These are phyloP conservation scores for Rhizomys pruinosus DNA, from an alignment of 2,113 vertebrate genomes.

Conservation along the genomic window DNA sequence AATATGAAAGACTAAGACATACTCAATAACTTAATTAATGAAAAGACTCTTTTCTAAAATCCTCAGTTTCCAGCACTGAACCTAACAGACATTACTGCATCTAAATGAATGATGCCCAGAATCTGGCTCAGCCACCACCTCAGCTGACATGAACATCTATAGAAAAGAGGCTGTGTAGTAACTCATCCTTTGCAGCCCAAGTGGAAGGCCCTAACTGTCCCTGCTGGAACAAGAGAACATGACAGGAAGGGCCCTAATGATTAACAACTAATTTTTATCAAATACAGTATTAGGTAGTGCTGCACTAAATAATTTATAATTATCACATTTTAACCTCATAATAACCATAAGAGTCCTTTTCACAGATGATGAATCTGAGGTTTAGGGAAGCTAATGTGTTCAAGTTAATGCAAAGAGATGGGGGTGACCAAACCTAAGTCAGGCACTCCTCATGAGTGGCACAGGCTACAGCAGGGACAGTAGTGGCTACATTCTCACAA, in stretches of 20 bases:
- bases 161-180: not conserved
- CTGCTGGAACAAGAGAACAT: not conserved
- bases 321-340: too few relatives aligned
- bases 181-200: not conserved
- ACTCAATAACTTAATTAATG: not conserved
- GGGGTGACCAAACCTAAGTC: not conserved
- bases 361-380: not conserved
- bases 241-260: not conserved
- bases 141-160: not conserved
- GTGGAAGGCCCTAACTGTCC: not conserved
- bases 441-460: too few relatives aligned
- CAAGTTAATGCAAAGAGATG: not conserved
- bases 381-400: not conserved
- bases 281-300: too few relatives aligned
- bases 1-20: not conserved
- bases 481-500: too few relatives aligned
- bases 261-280: too few relatives aligned
- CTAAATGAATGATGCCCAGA: not conserved
- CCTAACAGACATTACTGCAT: not conserved
- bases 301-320: too few relatives aligned
- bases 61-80: slow-evolving; percentile 14
- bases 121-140: not conserved
- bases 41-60: slow-evolving; percentile 31
- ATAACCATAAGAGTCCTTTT: too few relatives aligned
- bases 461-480: too few relatives aligned